Conservation (phyloP, 1,140 invertebrate species). For the Drosophila subobscura region DNA sequence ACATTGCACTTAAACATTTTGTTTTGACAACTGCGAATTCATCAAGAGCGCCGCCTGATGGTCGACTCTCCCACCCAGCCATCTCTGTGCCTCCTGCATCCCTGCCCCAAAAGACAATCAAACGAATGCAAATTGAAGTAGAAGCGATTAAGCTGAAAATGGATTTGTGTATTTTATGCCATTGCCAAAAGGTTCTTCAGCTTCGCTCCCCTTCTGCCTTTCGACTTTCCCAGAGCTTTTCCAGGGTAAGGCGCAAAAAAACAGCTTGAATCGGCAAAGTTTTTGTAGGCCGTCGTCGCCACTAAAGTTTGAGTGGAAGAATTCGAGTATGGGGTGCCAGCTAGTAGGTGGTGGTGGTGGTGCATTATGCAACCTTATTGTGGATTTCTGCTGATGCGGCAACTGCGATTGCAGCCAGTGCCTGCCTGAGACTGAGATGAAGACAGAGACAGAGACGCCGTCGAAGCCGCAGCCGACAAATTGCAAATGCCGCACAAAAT, state of each 20-base stretch:
- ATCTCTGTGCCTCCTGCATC: not conserved
- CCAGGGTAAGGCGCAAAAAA: slow-evolving; percentile 21
- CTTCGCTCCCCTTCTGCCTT: slow-evolving; percentile 8
- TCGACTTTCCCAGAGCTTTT: slow-evolving; percentile 2
- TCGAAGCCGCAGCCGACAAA: slow-evolving; percentile 36
- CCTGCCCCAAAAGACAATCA: slow-evolving; percentile 51
- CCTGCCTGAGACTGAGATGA: not conserved
- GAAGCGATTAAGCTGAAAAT: slow-evolving; percentile 67
- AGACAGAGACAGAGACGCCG: not conserved
- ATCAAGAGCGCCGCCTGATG: slow-evolving; percentile 32
- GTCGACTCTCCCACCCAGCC: not conserved
- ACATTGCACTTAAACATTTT: slow-evolving; percentile 59
- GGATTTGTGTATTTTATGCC: slow-evolving; percentile 66
- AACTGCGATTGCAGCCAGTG: slow-evolving; percentile 28
- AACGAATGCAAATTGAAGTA: slow-evolving; percentile 67
- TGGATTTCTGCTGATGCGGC: slow-evolving; percentile 58
- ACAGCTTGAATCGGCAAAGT: slow-evolving; percentile 62
- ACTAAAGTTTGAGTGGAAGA: slow-evolving; percentile 54
- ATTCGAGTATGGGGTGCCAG: slow-evolving; percentile 6
- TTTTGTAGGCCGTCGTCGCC: slow-evolving; percentile 59
- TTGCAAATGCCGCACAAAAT: slow-evolving; percentile 65
- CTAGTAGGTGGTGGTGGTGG: slow-evolving; percentile 16
- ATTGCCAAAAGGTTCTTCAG: slow-evolving; percentile 58
- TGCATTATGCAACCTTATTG: slow-evolving; percentile 67
- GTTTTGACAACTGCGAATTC: slow-evolving; percentile 66